Base-by-base conservation (phyloP, 2,797 vertebrate genomes). In the Paratrypauchen microcephalus region DNA sequence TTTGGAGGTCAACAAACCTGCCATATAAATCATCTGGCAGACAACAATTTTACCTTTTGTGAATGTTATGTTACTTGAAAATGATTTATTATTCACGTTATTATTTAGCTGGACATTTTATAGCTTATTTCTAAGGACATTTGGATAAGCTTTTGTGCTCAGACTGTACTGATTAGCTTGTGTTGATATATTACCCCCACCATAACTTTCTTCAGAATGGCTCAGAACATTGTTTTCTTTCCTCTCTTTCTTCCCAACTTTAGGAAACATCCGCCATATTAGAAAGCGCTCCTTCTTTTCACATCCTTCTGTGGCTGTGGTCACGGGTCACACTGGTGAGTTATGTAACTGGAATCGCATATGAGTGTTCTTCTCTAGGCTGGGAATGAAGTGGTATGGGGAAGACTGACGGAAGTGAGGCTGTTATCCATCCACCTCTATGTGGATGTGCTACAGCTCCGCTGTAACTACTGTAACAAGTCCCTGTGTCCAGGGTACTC, bases 221-320 rank as follows among this genome's bases (percentile, higher is more conserved):
- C 54, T 16, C 61, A 55, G 69, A 45, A 12, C 72, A 74, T 71
- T 67, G 66, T 78, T 72, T 78, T 82, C 47, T 78, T 73, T 83
- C 71, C 69, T 74, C 70, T 75, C 57, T 73, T 67, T 82, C 66
- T 73, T 75, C 79, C 65, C 77, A 77, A 87, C 74, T 60, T 60
- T 70, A 90, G 86, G 87, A 81, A 85, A 87, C 80, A 59, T 80
- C 81, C 80, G 24, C 70, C 81, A 71, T 72, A 60, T 87, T 85
- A 90, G 72, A 85, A 86, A 89, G 75, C 24, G 83, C 81, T 85
- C 80, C 83, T 86, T 87, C 83, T 86, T 87, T 90, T 87, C 86
- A 78, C 79, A 78, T 70, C 83, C 56, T 77, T 83, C 75, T 75
- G 76, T 72, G 74, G 76, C 52, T 69, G 79, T 68, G 85, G 71